Conservation (phyloP, 2,797 vertebrate genomes). For the Mormyrops attenuatus region DNA sequence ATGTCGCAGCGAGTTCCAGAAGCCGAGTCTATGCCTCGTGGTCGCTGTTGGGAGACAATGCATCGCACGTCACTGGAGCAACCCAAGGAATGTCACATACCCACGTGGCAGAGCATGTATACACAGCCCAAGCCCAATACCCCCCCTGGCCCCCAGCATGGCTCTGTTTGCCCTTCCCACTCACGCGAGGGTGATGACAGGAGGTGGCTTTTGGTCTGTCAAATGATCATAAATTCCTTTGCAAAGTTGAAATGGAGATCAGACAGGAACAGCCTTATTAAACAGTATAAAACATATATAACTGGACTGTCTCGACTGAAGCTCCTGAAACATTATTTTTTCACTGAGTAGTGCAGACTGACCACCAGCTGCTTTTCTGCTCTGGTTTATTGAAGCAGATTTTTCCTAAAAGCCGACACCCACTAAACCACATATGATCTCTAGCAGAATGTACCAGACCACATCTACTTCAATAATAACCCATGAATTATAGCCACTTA, state of each 20-base stretch:
- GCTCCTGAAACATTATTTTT: background rate
- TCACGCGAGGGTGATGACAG: background rate
- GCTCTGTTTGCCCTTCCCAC: background rate
- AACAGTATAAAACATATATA: background rate
- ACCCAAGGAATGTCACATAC: background rate
- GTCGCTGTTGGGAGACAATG: background rate
- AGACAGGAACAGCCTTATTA: background rate
- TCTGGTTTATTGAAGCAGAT: background rate
- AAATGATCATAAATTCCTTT: background rate
- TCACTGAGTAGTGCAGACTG: background rate
- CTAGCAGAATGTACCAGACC: background rate
- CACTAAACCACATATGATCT: background rate
- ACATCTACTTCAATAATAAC: background rate
- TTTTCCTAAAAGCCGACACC: background rate
- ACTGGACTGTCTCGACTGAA: background rate
- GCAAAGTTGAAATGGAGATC: background rate
- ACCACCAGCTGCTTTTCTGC: background rate
- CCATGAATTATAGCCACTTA: background rate
- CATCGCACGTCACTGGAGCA: background rate
- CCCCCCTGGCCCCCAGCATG: background rate
- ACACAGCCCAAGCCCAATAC: background rate
- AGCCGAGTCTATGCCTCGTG: background rate
- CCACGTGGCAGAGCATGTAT: background rate
- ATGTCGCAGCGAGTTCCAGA: background rate
- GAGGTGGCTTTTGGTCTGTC: background rate